A percentile compares a stretch with the other conserved stretches of the same genome.
These are phyloP conservation scores for Rousettus leschenaultii DNA, from an alignment of 2,113 vertebrate genomes.

Conservation along the genomic window DNA sequence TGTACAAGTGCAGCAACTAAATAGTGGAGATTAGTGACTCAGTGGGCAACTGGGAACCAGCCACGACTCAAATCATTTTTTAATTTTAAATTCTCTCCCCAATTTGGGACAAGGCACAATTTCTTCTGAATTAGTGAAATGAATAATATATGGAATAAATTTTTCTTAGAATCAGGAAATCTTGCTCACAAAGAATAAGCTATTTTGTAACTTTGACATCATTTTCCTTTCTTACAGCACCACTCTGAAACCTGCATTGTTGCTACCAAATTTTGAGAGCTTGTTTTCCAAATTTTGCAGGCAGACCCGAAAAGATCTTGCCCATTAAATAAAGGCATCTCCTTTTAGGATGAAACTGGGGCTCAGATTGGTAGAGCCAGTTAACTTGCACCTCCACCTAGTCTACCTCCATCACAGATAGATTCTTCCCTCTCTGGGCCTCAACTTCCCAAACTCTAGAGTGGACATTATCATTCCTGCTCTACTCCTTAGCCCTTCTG, in stretches of 20 bases:
- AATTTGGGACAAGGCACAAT: background rate
- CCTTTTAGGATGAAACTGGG: background rate
- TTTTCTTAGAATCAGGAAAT: background rate
- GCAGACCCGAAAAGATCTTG: background rate
- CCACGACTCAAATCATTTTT: background rate
- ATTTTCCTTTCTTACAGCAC: background rate
- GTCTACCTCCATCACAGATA: background rate
- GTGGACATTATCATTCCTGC: background rate
- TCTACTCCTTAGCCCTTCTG: background rate
- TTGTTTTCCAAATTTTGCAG: background rate
- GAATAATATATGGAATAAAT: background rate
- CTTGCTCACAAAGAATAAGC: background rate
- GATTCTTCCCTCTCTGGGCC: background rate
- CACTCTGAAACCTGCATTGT: background rate
- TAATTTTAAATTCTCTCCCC: background rate
- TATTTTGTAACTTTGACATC: background rate
- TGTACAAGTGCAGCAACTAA: background rate
- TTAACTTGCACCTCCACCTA: background rate
- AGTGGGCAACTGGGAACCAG: background rate
- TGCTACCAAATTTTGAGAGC: background rate
- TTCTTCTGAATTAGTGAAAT: constrained; percentile 11
- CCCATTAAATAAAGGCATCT: background rate
- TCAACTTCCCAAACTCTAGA: background rate
- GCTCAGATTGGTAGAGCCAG: background rate
- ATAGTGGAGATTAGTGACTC: background rate